phyloP scores from a whole-genome alignment of 2,113 vertebrate species.

The Tiliqua scincoides region DNA sequence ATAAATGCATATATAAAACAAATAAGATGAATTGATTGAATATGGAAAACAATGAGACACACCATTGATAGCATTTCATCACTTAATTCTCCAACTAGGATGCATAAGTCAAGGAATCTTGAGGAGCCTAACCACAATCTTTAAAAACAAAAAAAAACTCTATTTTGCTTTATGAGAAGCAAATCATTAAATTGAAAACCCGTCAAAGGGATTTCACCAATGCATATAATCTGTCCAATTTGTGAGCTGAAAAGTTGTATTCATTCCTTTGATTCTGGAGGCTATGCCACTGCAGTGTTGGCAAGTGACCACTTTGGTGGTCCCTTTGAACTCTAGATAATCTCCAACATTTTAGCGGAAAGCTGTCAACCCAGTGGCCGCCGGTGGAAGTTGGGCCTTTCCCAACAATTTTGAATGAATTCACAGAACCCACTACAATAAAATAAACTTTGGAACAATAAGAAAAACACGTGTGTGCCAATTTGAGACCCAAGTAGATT shows the following conservation, averaged over 20 bases:
- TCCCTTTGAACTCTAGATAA: constrained; percentile 2
- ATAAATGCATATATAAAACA: too few species aligned
- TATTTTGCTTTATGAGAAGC: too few species aligned
- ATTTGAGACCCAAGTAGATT: constrained; percentile 25
- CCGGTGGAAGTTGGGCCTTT: too few species aligned
- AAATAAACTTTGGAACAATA: constrained; percentile 31
- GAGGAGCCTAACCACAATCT: too few species aligned
- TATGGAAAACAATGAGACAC: too few species aligned
- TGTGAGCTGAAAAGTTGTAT: background rate
- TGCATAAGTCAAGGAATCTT: too few species aligned
- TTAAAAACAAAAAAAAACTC: too few species aligned
- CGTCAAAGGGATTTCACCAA: background rate
- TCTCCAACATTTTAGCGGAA: constrained; percentile 20
- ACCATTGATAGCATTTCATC: too few species aligned
- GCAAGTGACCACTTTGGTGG: background rate
- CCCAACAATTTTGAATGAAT: constrained; percentile 39
- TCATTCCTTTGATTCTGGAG: background rate
- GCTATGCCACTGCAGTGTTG: background rate
- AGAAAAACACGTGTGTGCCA: constrained; percentile 46
- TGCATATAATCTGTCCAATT: background rate
- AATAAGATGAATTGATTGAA: too few species aligned
- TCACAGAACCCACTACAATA: constrained; percentile 40
- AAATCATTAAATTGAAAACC: too few species aligned
- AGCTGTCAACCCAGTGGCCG: constrained; percentile 22
- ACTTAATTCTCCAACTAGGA: too few species aligned